Evolutionary conservation across 2,888 invertebrate genomes (phyloP).

Genomic region (Drepana falcataria): DNA sequence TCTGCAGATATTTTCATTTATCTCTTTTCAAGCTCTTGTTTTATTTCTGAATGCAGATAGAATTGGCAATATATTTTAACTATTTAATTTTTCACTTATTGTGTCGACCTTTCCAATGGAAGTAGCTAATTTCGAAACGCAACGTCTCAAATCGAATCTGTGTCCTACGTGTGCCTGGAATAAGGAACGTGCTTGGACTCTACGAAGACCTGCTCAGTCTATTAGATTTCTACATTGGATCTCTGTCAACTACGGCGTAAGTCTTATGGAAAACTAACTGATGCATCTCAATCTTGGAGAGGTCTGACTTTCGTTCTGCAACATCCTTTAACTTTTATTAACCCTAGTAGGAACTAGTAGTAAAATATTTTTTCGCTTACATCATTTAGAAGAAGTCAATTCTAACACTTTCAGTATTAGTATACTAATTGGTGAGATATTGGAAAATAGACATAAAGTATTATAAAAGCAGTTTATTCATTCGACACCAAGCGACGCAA

Average conservation of each 20-base stretch:
- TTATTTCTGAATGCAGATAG: not conserved
- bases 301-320: no score
- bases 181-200: slow-evolving; percentile 27
- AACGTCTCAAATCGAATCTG: slow-evolving; percentile 26
- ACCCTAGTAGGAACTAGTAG: no score
- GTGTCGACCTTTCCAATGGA: slow-evolving; percentile 3
- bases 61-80: not conserved
- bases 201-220: slow-evolving; percentile 20
- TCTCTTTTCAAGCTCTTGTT: no score
- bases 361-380: no score
- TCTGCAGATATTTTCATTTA: no score
- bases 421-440: no score
- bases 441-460: no score
- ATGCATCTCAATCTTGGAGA: not conserved
- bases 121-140: slow-evolving; percentile 21
- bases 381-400: no score
- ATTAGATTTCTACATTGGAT: slow-evolving; percentile 20
- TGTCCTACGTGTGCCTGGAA: slow-evolving; percentile 23
- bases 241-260: slow-evolving; percentile 9
- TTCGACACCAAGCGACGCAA: no score
- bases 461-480: no score
- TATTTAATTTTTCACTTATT: not conserved
- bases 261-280: not conserved
- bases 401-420: no score
- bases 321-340: no score